phyloP scores from a whole-genome alignment of 2,888 invertebrate species.

The Lasioglossum leucozonium region DNA sequence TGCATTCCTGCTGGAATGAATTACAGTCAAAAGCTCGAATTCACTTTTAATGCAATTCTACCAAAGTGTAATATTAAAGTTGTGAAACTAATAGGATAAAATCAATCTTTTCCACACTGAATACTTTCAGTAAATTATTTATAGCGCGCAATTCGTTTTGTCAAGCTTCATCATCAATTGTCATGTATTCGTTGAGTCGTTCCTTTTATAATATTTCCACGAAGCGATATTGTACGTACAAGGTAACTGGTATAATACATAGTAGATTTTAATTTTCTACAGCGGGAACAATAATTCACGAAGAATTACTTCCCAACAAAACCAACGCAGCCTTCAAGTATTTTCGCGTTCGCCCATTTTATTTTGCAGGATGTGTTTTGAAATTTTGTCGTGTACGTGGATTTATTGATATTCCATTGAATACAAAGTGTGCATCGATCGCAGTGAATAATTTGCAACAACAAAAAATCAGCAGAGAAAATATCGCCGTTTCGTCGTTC shows the following conservation, averaged over 20 bases:
- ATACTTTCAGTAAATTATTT: not conserved
- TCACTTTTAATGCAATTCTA: not conserved
- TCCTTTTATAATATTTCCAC: not conserved
- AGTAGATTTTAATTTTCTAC: not conserved
- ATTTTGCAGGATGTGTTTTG: not conserved
- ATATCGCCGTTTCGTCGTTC: not conserved
- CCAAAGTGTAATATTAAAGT: not conserved
- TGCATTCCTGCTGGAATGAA: not conserved
- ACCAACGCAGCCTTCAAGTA: not conserved
- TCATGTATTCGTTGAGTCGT: not conserved
- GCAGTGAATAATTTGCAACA: constrained; percentile 10
- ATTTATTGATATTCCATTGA: constrained; percentile 20
- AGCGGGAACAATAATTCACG: not conserved
- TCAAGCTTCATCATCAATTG: not conserved
- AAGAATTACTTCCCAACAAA: not conserved
- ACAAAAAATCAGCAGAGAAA: not conserved
- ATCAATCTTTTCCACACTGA: not conserved
- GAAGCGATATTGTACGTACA: not conserved
- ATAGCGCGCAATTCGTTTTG: not conserved
- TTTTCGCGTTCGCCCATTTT: not conserved
- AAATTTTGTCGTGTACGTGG: not conserved
- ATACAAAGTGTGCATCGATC: constrained; percentile 13
- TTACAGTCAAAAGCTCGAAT: not conserved
- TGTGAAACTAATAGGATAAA: not conserved
- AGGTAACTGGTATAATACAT: not conserved